Base-by-base conservation (phyloP, 1,140 invertebrate species). In the Diabrotica virgifera region DNA sequence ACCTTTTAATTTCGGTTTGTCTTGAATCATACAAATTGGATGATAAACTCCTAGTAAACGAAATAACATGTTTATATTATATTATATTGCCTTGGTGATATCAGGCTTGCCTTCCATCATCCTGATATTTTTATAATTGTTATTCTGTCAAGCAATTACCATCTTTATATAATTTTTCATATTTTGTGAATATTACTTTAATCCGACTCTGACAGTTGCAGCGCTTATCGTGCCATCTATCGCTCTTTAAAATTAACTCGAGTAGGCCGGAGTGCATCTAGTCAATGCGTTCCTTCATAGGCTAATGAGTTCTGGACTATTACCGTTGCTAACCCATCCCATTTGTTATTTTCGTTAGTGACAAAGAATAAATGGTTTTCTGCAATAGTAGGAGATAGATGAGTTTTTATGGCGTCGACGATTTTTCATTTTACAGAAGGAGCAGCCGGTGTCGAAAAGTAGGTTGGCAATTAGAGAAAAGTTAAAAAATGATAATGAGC, bases 181-280 rank as follows among this genome's bases (percentile, higher is more conserved):
- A 24, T 24, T 24, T 24, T 24, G 24, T 2, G 24, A 24, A 24
- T 24, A 24, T 24, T 24, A 24, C 40, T 60, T 36, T 59, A 59
- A 67, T 71, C 67, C 64, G 72, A 71, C 72, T n/a, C 40, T 46
- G 40, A n/a, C 40, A 71, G 72, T 68, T 63, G 59, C 62, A 62
- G 59, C 51, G 69, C 70, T 72, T 72, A 69, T 64, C 64, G 59
- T 67, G 65, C 66, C 67, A 71, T 71, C 71, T 66, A 61, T 74
- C 73, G 72, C 67, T 77, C 76, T 76, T 78, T 75, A 77, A 78
- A 78, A 78, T 78, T 77, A 77, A 75, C 75, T 66, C 62, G 63
- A 65, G 65, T 67, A 70, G 71, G 52, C 63, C 46, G 51, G 55
- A 70, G 52, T 52, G 62, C 40, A 46, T 46, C 40, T 58, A 65